A percentile compares a stretch with the other conserved stretches of the same genome.
These are phyloP conservation scores for Blastobasis lacticolella DNA, from an alignment of 2,888 invertebrate genomes.

Conservation along the genomic window DNA sequence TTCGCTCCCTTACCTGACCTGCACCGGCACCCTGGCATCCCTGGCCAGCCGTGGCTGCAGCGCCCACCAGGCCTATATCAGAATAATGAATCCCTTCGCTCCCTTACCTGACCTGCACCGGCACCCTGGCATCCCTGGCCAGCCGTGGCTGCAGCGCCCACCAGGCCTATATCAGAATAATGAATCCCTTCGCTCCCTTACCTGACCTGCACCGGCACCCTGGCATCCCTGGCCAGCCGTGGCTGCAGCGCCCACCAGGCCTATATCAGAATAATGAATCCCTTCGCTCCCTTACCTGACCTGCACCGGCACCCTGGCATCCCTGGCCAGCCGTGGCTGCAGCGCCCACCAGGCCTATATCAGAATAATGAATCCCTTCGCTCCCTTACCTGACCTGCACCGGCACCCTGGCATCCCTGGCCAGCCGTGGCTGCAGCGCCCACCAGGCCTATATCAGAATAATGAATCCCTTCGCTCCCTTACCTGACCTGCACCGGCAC, in stretches of 20 bases:
- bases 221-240: conserved; percentile 77
- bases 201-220: conserved; percentile 74
- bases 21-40: conserved; percentile 75
- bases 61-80: conserved; percentile 86
- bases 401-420: conserved; percentile 73
- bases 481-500: conserved; percentile 72
- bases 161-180: too few relatives aligned
- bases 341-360: conserved; percentile 86
- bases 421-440: conserved; percentile 79
- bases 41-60: conserved; percentile 77
- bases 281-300: conserved; percentile 71
- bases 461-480: too few relatives aligned
- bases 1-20: conserved; percentile 72
- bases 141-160: conserved; percentile 79
- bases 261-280: too few relatives aligned
- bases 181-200: too few relatives aligned
- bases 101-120: conserved; percentile 72
- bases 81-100: too few relatives aligned
- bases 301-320: conserved; percentile 74
- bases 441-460: conserved; percentile 89
- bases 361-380: too few relatives aligned
- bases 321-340: conserved; percentile 77
- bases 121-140: conserved; percentile 74
- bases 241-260: conserved; percentile 84
- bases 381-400: conserved; percentile 74